These are phyloP conservation scores for Oncorhynchus nerka DNA, from an alignment of 2,113 vertebrate species.

Conservation along the genomic window DNA sequence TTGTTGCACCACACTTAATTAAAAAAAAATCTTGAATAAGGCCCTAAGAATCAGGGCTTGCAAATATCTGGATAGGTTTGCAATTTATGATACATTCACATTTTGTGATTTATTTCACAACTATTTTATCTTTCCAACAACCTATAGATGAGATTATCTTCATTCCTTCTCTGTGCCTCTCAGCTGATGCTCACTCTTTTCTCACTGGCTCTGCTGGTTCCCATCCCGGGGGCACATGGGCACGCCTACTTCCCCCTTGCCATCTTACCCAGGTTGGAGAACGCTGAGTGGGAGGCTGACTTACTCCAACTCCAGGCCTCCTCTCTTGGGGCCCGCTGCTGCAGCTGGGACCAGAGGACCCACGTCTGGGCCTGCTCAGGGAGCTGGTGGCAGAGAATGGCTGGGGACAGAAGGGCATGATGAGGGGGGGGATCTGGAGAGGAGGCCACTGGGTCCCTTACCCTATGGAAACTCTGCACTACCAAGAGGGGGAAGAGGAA, in stretches of 20 bases:
- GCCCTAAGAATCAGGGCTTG: too few relatives aligned
- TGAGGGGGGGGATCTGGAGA: constrained; percentile 38
- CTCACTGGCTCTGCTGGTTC: constrained; percentile 47
- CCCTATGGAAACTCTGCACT: constrained; percentile 30
- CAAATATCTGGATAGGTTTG: too few relatives aligned
- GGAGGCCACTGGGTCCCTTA: constrained; percentile 24
- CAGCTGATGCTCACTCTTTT: constrained; percentile 47
- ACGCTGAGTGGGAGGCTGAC: constrained; percentile 38
- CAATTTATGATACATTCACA: not conserved
- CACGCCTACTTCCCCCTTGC: constrained; percentile 22
- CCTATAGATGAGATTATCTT: constrained; percentile 62
- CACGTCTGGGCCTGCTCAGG: not conserved
- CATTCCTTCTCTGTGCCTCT: constrained; percentile 27
- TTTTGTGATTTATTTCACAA: not conserved
- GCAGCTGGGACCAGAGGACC: not conserved
- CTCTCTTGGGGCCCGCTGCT: not conserved
- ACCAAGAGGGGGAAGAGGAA: constrained; percentile 39
- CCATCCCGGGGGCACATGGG: constrained; percentile 1
- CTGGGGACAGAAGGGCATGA: constrained; percentile 19
- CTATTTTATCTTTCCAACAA: not conserved
- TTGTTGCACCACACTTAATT: too few relatives aligned
- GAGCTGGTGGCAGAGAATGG: not conserved
- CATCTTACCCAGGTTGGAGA: constrained; percentile 4
- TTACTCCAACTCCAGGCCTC: constrained; percentile 45
- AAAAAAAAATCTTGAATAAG: too few relatives aligned